Percentiles rank a stretch among this genome's conserved stretches.
Evolutionary conservation across 2,113 vertebrate genomes (phyloP).

Genomic region (Catagonus wagneri): DNA sequence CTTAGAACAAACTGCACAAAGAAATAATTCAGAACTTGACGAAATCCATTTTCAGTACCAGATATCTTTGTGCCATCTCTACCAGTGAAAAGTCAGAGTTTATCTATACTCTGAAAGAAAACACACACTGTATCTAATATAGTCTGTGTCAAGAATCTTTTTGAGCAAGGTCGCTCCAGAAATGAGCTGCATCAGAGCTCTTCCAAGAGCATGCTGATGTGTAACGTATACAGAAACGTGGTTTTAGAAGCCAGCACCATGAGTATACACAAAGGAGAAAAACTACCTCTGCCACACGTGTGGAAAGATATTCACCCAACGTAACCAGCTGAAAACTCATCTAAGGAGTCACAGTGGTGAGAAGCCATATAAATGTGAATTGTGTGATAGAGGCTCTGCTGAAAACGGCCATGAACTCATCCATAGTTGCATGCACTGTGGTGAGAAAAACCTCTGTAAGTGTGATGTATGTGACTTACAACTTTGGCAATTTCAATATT

Average conservation of each 20-base stretch:
- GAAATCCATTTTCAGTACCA: constrained; percentile 63
- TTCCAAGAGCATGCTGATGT: constrained; percentile 87
- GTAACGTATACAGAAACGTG: constrained; percentile 90
- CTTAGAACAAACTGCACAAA: constrained; percentile 81
- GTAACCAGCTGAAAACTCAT: constrained; percentile 94
- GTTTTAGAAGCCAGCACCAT: constrained; percentile 93
- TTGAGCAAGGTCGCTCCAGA: constrained; percentile 74
- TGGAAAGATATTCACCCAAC: constrained; percentile 92
- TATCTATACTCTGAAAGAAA: constrained; percentile 74
- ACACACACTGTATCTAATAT: constrained; percentile 75
- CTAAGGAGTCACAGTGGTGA: constrained; percentile 94
- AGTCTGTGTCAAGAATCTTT: constrained; percentile 76
- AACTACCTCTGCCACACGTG: constrained; percentile 93
- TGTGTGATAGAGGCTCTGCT: constrained; percentile 88
- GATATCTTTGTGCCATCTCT: constrained; percentile 79
- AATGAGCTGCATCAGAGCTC: constrained; percentile 82
- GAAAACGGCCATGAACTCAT: constrained; percentile 91
- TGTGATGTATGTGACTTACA: constrained; percentile 89
- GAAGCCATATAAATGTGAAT: constrained; percentile 89
- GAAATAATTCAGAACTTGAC: constrained; percentile 70
- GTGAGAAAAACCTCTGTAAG: constrained; percentile 88
- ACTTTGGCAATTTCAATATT: constrained; percentile 90
- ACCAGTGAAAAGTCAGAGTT: constrained; percentile 72
- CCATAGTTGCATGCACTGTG: constrained; percentile 90
- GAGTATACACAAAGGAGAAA: constrained; percentile 93